Percentiles rank a stretch among this genome's conserved stretches.
These are phyloP conservation scores for Merodon equestris DNA, from an alignment of 2,888 invertebrate species.

Conservation along the genomic window DNA sequence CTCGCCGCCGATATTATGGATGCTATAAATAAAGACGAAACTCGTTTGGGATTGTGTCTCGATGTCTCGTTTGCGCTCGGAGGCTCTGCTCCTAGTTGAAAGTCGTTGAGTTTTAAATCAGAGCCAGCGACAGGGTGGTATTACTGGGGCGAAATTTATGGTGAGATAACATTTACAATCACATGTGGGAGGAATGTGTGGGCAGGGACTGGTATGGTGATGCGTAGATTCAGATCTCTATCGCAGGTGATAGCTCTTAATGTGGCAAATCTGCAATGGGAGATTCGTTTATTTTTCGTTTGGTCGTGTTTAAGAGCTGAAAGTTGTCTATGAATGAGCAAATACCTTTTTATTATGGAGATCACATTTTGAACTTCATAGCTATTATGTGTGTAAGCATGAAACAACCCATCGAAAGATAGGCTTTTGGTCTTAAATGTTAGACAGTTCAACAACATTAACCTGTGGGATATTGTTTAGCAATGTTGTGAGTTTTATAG, in stretches of 20 bases:
- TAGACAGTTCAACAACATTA: too few species aligned
- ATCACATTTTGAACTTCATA: too few species aligned
- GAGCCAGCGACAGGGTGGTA: slow-evolving; percentile 54
- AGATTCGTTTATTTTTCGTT: too few species aligned
- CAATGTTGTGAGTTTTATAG: too few species aligned
- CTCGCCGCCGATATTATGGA: slow-evolving; percentile 59
- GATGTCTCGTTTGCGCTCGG: slow-evolving; percentile 18
- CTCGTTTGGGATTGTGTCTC: slow-evolving; percentile 50
- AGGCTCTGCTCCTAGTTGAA: slow-evolving; percentile 20
- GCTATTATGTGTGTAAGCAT: too few species aligned
- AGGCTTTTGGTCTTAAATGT: too few species aligned
- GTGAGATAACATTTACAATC: slow-evolving; percentile 65
- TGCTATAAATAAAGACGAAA: slow-evolving; percentile 59
- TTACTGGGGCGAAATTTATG: slow-evolving; percentile 65
- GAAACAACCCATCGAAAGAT: too few species aligned
- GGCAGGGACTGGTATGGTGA: slow-evolving; percentile 12
- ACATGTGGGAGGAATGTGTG: slow-evolving; percentile 14
- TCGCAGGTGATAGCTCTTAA: slow-evolving; percentile 63
- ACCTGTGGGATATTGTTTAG: too few species aligned
- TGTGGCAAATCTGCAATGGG: slow-evolving; percentile 5
- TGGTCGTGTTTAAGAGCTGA: too few species aligned
- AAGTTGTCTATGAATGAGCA: too few species aligned
- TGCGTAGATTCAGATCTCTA: slow-evolving; percentile 48
- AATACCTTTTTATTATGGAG: too few species aligned
- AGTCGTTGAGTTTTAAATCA: slow-evolving; percentile 64